phyloP scores from a whole-genome alignment of 1,140 invertebrate genomes.

The Drosophila arizonae region DNA sequence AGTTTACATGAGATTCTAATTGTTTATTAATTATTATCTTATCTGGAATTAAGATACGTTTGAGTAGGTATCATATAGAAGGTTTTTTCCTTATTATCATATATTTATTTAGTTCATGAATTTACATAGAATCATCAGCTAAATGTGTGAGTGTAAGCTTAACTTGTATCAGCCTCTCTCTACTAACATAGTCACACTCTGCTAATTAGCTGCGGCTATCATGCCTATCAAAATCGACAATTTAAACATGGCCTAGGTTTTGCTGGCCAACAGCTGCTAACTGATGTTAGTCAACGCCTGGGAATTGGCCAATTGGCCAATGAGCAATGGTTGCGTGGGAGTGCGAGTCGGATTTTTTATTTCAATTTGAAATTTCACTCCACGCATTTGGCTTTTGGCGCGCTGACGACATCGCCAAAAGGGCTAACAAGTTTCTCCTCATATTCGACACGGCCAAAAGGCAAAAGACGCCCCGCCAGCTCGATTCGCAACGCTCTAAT shows the following conservation, averaged over 20 bases:
- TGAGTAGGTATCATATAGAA: too few species aligned
- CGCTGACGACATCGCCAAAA: conserved; percentile 29
- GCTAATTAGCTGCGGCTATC: conserved; percentile 27
- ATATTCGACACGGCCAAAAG: conserved; percentile 1
- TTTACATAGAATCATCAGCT: too few species aligned
- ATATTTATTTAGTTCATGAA: too few species aligned
- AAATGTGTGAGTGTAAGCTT: too few species aligned
- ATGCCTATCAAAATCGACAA: too few species aligned
- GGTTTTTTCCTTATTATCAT: too few species aligned
- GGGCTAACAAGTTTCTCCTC: conserved; percentile 40
- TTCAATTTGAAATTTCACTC: too few species aligned
- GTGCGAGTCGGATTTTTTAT: conserved; percentile 8
- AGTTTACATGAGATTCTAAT: too few species aligned
- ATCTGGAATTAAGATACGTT: too few species aligned
- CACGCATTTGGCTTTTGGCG: not conserved
- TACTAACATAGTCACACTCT: not conserved
- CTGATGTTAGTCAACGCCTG: conserved; percentile 20
- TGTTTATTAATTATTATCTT: too few species aligned
- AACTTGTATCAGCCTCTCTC: too few species aligned
- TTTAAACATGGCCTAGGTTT: too few species aligned
- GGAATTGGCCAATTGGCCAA: conserved; percentile 44
- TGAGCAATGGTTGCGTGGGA: conserved; percentile 31
- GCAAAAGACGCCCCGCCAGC: conserved; percentile 25
- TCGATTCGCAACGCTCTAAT: conserved; percentile 42
- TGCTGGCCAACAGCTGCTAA: conserved; percentile 22